Percentiles rank a stretch among this genome's conserved stretches.
Conservation (phyloP, 2,113 vertebrate species). For the Morphnarchus princeps region DNA sequence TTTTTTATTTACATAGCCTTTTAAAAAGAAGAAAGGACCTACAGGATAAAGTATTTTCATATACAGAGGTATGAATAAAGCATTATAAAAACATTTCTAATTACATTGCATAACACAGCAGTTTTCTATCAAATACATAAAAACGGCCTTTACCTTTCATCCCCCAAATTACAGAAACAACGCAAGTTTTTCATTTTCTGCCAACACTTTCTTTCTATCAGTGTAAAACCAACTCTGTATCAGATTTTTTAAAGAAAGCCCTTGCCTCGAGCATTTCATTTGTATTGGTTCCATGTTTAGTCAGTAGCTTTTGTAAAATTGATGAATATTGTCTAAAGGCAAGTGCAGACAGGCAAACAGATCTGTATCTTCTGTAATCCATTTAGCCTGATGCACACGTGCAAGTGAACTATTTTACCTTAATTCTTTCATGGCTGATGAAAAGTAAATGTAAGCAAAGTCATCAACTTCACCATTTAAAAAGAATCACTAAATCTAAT, state of each 20-base stretch:
- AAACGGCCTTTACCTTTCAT: slow-evolving; percentile 22
- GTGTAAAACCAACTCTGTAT: slow-evolving; percentile 21
- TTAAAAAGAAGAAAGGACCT: slow-evolving; percentile 4
- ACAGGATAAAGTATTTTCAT: background rate
- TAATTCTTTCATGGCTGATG: slow-evolving; percentile 67
- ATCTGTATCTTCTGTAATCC: slow-evolving; percentile 78
- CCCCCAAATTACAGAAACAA: background rate
- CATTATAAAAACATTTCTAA: background rate
- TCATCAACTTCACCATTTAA: slow-evolving; percentile 50
- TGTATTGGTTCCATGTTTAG: slow-evolving; percentile 67
- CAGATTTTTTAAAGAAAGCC: slow-evolving; percentile 50
- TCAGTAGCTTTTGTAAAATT: slow-evolving; percentile 73
- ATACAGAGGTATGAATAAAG: background rate
- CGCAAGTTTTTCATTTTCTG: slow-evolving; percentile 34
- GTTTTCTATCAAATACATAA: background rate
- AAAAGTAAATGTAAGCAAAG: slow-evolving; percentile 72
- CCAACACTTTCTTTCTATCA: slow-evolving; percentile 12
- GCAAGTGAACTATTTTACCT: slow-evolving; percentile 59
- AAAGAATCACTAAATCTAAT: slow-evolving; percentile 57
- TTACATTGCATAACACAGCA: background rate
- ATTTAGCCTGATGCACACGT: slow-evolving; percentile 69
- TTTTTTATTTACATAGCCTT: slow-evolving; percentile 33
- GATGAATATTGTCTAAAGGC: slow-evolving; percentile 80
- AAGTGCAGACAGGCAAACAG: slow-evolving; percentile 79
- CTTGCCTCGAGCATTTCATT: slow-evolving; percentile 47